These are phyloP conservation scores for Antechinus flavipes DNA, from an alignment of 2,113 vertebrate species.

Conservation along the genomic window DNA sequence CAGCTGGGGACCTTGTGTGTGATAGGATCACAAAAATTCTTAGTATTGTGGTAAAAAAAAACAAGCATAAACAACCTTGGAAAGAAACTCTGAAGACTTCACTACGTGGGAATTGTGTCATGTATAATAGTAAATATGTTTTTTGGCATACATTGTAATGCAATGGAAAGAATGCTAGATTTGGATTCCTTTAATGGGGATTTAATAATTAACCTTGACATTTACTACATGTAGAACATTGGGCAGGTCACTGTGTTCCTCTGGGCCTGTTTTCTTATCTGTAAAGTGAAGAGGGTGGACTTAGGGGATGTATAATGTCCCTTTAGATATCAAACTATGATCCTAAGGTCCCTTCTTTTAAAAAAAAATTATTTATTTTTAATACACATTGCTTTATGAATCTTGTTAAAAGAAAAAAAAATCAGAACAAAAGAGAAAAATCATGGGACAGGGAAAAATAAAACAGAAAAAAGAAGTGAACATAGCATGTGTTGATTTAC, in stretches of 20 bases:
- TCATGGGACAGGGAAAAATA: no score
- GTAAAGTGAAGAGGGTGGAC: background rate
- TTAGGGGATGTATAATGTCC: no score
- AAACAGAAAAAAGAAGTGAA: no score
- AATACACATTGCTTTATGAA: no score
- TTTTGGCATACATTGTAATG: background rate
- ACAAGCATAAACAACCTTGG: background rate
- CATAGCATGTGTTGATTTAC: no score
- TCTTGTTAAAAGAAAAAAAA: no score
- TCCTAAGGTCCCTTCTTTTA: background rate
- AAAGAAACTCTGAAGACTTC: background rate
- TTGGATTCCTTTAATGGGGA: background rate
- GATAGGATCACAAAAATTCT: background rate
- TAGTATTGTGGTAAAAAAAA: background rate
- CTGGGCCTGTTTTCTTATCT: background rate
- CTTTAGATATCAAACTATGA: background rate
- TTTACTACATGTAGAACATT: background rate
- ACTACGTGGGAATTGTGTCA: background rate
- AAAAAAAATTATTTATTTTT: no score
- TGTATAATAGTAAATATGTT: background rate
- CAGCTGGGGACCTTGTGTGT: no score
- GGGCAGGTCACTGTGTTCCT: background rate
- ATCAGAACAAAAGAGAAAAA: no score
- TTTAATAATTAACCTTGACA: background rate
- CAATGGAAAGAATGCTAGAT: background rate